phyloP scores from a whole-genome alignment of 1,140 invertebrate genomes.

The Aleiodes sp. region DNA sequence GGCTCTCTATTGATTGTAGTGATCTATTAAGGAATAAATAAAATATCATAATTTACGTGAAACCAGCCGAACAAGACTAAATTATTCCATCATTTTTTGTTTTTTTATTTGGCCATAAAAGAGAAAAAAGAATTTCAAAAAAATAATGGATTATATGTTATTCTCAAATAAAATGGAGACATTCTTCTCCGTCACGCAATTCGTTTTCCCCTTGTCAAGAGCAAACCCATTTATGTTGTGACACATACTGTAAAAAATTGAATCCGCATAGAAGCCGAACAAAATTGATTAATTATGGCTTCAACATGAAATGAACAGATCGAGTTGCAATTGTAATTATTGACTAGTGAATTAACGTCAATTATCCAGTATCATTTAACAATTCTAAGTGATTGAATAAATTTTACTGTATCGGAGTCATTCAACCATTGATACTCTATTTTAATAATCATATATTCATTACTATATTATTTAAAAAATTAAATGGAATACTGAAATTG shows the following conservation, averaged over 20 bases:
- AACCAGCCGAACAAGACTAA: no score
- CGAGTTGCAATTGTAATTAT: conserved; percentile 11
- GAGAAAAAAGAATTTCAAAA: no score
- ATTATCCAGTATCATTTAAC: background rate
- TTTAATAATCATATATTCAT: no score
- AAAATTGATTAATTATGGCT: conserved; percentile 23
- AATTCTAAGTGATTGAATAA: no score
- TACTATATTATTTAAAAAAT: no score
- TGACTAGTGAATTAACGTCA: conserved; percentile 15
- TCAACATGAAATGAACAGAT: background rate
- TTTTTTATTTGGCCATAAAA: no score
- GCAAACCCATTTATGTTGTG: background rate
- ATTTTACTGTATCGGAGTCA: no score
- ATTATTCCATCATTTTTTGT: no score
- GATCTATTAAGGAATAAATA: background rate
- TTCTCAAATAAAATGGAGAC: background rate
- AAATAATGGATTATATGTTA: background rate
- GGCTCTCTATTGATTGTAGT: background rate
- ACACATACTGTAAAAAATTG: conserved; percentile 1
- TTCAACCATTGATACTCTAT: no score
- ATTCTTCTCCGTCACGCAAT: conserved; percentile 26
- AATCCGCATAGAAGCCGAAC: conserved; percentile 18
- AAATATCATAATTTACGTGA: background rate
- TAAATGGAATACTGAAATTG: no score
- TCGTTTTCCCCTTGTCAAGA: conserved; percentile 26